Percentiles rank a stretch among this genome's conserved stretches.
Evolutionary conservation across 2,113 vertebrate genomes (phyloP).

Genomic region (Chaetorhynchus papuensis): DNA sequence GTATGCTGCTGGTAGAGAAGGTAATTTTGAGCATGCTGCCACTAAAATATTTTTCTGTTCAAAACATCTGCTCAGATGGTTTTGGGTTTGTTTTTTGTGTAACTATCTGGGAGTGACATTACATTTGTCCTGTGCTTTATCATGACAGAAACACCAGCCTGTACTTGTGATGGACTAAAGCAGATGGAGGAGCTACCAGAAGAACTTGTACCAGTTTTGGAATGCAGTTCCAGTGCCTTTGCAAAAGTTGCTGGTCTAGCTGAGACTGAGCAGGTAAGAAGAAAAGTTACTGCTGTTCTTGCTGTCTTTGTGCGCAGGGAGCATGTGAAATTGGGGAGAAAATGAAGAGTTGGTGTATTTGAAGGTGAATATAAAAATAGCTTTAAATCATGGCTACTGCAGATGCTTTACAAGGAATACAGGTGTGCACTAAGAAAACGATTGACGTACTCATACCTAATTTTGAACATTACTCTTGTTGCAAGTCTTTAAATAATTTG

Average conservation of each 20-base stretch:
- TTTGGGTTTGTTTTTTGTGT: background rate
- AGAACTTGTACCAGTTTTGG: background rate
- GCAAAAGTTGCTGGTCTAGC: background rate
- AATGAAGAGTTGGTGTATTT: background rate
- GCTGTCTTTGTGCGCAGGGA: background rate
- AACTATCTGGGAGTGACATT: background rate
- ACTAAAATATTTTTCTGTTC: background rate
- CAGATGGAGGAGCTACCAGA: background rate
- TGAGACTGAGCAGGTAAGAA: conserved; percentile 46
- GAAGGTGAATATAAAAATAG: background rate
- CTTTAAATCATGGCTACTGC: background rate
- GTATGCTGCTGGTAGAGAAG: background rate
- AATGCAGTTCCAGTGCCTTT: background rate
- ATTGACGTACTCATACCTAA: background rate
- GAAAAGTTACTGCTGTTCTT: background rate
- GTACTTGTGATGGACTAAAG: background rate
- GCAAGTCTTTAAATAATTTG: background rate
- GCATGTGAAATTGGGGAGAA: background rate
- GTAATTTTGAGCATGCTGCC: background rate
- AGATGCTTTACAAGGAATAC: background rate
- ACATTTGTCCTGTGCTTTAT: background rate
- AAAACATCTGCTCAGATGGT: background rate
- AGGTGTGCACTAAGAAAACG: background rate
- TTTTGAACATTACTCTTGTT: background rate
- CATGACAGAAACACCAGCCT: background rate